Percentiles rank a stretch among this genome's conserved stretches.
phyloP scores from a whole-genome alignment of 2,797 vertebrate species.

The Jordanella pulchra region DNA sequence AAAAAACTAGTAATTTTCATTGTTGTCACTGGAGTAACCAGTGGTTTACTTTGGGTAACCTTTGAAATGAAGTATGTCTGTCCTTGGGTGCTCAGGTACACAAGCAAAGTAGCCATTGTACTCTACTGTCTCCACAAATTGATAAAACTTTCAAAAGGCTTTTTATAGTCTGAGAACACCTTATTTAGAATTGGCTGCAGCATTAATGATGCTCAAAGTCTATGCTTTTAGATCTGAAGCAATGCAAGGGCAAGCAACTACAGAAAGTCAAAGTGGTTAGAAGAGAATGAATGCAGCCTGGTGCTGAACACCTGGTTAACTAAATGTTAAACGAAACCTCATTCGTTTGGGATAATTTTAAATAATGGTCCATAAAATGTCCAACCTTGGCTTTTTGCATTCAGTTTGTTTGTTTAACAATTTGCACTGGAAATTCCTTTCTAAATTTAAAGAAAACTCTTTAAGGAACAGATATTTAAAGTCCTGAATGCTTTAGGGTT shows the following conservation, averaged over 20 bases:
- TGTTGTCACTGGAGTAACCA: not conserved
- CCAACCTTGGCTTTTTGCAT: not conserved
- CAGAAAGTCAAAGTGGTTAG: not conserved
- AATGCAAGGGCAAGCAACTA: not conserved
- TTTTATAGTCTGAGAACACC: not conserved
- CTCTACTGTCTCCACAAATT: not conserved
- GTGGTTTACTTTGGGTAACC: no score
- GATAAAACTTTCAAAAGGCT: not conserved
- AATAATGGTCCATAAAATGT: not conserved
- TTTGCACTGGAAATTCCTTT: not conserved
- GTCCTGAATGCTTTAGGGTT: not conserved
- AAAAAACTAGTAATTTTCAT: not conserved
- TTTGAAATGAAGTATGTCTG: not conserved
- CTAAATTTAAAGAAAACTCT: not conserved
- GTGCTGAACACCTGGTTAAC: not conserved
- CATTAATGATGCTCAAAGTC: not conserved
- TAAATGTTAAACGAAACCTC: not conserved
- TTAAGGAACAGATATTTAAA: not conserved
- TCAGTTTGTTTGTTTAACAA: not conserved
- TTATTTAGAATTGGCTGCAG: slow-evolving; percentile 2
- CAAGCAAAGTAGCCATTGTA: not conserved
- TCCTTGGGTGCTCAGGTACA: not conserved
- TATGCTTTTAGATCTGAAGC: not conserved
- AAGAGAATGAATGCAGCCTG: not conserved
- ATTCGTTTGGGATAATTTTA: not conserved